Evolutionary conservation across 2,797 vertebrate genomes (phyloP), one percentile per base, ranked within the genome.

Genomic region (Bradypodion pumilum): DNA sequence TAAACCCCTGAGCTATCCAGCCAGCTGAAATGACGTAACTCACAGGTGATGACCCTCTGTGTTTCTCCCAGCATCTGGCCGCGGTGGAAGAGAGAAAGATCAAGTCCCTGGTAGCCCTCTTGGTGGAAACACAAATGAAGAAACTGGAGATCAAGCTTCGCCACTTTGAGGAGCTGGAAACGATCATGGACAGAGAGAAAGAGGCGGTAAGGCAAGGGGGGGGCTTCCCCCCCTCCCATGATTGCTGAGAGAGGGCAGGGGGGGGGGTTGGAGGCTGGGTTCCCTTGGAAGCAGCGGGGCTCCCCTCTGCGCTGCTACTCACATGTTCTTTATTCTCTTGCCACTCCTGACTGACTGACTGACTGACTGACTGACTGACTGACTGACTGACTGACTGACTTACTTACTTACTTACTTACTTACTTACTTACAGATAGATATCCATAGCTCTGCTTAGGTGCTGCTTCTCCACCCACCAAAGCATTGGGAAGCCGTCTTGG

Each of bases 61-160:
- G 32, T 80, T 89, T 87, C 85, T 72, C 29, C 79, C 88, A 99
- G 98, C 98, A 99, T 90, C 91, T 99, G 86, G 98, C 98, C 0
- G 98, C 98, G 0, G 98, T 99, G 81, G 98, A 99, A 89, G 98
- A 99, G 92, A 95, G 98, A 46, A 99, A 99, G 93, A 99, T 99
- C 94, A 99, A 99, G 91, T 99, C 98, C 65, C 92, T 99, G 86
- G 98, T 99, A 0, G 98, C 98, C n/a, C 96, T 99, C 63, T 92
- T 99, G 94, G 98, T 99, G 89, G 98, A 99, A 92, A 99, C 98
- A 0, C 98, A 99, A 93, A 99, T 99, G 98, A 99, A 99, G 96
- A 99, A 99, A 89, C 92, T 99, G 93, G 98, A 99, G 96, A 99
- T 99, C 88, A 99, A 99, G 88, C 96, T 99, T 81, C 96, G 98